Percentiles rank a stretch among this genome's conserved stretches.
Evolutionary conservation across 2,797 vertebrate species (phyloP).

Genomic region (Oreortyx pictus): DNA sequence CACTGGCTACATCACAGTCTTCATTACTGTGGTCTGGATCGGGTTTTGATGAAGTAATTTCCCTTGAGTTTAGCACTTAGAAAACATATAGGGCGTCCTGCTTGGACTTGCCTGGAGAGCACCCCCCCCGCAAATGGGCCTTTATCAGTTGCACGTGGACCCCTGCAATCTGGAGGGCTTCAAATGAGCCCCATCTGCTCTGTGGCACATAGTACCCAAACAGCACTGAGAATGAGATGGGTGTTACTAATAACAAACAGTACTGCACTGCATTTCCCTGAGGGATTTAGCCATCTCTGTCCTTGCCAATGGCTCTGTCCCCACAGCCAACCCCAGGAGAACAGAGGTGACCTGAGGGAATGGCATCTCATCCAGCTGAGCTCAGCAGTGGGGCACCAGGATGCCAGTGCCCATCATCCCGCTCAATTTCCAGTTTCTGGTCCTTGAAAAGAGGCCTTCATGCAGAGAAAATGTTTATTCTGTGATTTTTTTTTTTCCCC

Average conservation of each 20-base stretch:
- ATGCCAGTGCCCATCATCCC: background rate
- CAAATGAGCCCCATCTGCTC: conserved; percentile 78
- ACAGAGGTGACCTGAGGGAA: background rate
- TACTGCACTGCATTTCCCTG: conserved; percentile 18
- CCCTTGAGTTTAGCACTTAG: conserved; percentile 86
- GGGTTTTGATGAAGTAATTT: conserved; percentile 90
- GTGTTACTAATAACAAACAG: conserved; percentile 72
- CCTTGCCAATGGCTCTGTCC: background rate
- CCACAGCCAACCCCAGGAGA: background rate
- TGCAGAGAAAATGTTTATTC: background rate
- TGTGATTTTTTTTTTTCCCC: background rate
- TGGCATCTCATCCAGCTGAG: too few relatives aligned
- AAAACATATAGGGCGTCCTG: conserved; percentile 81
- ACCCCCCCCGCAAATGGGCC: conserved; percentile 54
- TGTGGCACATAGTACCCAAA: conserved; percentile 69
- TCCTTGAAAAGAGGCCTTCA: background rate
- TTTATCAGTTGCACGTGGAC: conserved; percentile 82
- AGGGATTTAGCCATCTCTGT: background rate
- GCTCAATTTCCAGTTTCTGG: background rate
- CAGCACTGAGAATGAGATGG: background rate
- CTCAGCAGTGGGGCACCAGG: accelerated
- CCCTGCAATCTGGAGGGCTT: conserved; percentile 62
- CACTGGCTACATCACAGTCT: conserved; percentile 76
- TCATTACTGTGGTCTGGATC: conserved; percentile 81
- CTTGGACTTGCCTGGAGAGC: conserved; percentile 57